Evolutionary conservation across 2,888 invertebrate genomes (phyloP), one percentile per base, ranked within the genome.

Genomic region (Cylloceria caligata): DNA sequence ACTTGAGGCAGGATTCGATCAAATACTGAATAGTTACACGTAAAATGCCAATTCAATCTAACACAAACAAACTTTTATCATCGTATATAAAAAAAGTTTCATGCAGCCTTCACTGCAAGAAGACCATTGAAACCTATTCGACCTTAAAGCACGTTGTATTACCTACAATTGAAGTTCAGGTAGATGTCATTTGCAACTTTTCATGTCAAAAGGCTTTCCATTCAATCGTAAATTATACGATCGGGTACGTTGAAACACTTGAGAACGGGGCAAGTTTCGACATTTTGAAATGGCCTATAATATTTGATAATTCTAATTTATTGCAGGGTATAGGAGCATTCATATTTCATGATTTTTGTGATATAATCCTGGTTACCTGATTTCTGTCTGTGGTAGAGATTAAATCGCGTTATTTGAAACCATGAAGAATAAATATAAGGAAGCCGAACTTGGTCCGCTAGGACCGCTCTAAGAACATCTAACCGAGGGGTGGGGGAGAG

Each of bases 171-270:
- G 27, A n/a, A 57, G 55, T 30, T 30, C 6, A 57, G 30, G 2
- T 27, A 27, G 13, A 57, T 3, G 11, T 30, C 27, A 27, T 24
- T 57, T 9, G n/a, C 7, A 30, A 30, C 13, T 0, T 30, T 13
- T 13, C 13, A 57, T n/a, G 30, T n/a, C 30, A 30, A 30, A 30
- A 13, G 5, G 13, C 27, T 13, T 30, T 4, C 9, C 13, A 13
- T 27, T 11, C 4, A 24, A 13, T 27, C 55, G 55, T 30, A 57
- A 3, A 57, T 4, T 57, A 57, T 30, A 27, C 30, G 30, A 27
- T 13, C 30, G 30, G 55, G 55, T n/a, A 57, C 11, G 30, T 30
- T 30, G 30, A n/a, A 57, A 57, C 55, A 57, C 55, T 6, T n/a
- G 0, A 57, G 4, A 2, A 30, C 30, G 55, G 30, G 55, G 30